phyloP scores from a whole-genome alignment of 2,797 vertebrate genomes.

The Danio kyathit region DNA sequence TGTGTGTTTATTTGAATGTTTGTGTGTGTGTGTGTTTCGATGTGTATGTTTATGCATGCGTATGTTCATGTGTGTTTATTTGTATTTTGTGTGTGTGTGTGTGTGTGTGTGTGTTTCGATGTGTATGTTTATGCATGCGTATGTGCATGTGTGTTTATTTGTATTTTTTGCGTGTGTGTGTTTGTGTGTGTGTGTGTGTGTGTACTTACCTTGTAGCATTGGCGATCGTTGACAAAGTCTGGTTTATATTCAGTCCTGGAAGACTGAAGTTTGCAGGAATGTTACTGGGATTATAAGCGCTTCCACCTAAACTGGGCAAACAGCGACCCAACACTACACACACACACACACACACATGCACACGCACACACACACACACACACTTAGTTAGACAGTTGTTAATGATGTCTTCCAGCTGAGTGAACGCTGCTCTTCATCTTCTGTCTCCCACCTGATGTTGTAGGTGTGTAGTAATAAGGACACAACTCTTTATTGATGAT shows the following conservation, averaged over 20 bases:
- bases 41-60: no score
- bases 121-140: no score
- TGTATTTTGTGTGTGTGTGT: not conserved
- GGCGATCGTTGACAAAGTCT: constrained; percentile 65
- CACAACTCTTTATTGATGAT: constrained; percentile 81
- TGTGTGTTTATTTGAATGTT: no score
- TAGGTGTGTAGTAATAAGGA: constrained; percentile 78
- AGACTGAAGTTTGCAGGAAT: constrained; percentile 61
- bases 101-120: not conserved
- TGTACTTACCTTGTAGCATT: constrained; percentile 78
- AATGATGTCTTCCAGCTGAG: not conserved
- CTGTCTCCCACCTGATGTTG: constrained; percentile 71
- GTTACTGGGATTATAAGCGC: not conserved
- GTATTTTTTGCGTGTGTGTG: not conserved
- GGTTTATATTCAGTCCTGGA: constrained; percentile 62
- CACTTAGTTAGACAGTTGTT: not conserved
- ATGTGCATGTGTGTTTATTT: no score
- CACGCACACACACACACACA: not conserved
- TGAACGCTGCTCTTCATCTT: not conserved
- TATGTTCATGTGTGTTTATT: no score
- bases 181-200: not conserved
- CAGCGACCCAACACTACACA: constrained; percentile 83
- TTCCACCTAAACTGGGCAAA: constrained; percentile 67
- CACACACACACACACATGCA: not conserved
- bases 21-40: not conserved